Base-by-base conservation (phyloP, 2,113 vertebrate species). In the Laticauda laticaudata region DNA sequence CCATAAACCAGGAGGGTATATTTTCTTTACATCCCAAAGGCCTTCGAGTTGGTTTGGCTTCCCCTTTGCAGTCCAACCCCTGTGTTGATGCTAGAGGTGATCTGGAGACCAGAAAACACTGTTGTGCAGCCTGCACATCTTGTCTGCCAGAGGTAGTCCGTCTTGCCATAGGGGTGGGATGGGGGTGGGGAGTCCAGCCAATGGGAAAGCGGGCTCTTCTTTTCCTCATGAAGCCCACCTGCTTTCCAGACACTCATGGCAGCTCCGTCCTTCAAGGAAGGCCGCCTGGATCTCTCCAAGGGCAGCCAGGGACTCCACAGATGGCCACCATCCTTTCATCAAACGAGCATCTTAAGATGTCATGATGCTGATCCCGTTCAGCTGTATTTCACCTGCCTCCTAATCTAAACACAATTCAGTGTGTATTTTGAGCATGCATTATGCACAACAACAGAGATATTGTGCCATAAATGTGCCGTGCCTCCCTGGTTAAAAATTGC, bases 351-450 rank as follows among this genome's bases (percentile, higher is more conserved):
- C 39, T 3, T 29, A 12, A 8, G 7, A 64, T 23, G 55, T n/a
- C 81, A 43, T 14, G 29, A 26, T 10, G 87, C 64, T 59, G 23
- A 7, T 26, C 54, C 20, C 14, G 90, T 75, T 91, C 81, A 7
- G 90, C 48, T 9, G 48, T 91, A 64, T 89, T 93, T 86, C 87
- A 89, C 56, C 45, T 23, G 12, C 43, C 4, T 59, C 64, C 6
- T 86, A 29, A 89, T 91, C 90, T 26, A 85, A 85, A 53, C 43
- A 57, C 86, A 89, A 43, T 85, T 93, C 86, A 59, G 55, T 34
- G 86, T 6, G 15, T 53, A 21, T 88, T 54, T 8, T 51, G 61
- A 88, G 53, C 90, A 88, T 85, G 43, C 61, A 89, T 91, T 85
- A 91, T 88, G 86, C 86, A 69, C 86, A 20, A 55, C 39, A 1